Evolutionary conservation across 35 echinoderm and acorn worm species (phyloP), one percentile per base, ranked within the genome.

Genomic region (Patiria miniata): DNA sequence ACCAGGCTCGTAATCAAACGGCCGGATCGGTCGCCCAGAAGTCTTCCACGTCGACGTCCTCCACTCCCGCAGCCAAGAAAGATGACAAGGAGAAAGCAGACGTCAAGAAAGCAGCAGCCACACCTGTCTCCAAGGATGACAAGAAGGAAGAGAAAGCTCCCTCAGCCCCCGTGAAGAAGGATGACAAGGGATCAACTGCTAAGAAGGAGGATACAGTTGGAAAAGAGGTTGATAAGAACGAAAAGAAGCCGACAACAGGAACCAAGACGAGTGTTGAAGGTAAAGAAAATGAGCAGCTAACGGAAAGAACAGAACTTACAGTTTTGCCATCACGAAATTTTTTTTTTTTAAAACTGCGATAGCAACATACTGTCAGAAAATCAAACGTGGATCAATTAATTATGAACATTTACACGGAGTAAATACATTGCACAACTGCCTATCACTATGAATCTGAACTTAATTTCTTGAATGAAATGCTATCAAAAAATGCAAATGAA

Each of bases 1-100:
- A 14, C 29, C 15, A 73, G 65, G 65, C 65, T 73, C 65, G 65
- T 36, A 73, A 73, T 23, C 65, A 73, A 73, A 73, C 65, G 9
- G 26, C 65, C 6, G 34, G 26, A 26, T 34, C 65, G 14, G 26
- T 73, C 21, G 34, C 23, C 26, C 65, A 73, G 65, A 73, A 73
- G 34, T 73, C 65, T 23, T 73, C 65, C 29, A 14, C 26, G 34
- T 26, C 65, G 26, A 26, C 65, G 14, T 12, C 65, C 79, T 76
- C 36, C 51, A 33, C 81, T 60, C 2, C 79, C 60, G 85, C 83
- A 9, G 37, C 78, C 9, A 95, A 90, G 37, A 93, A 93, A 88
- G 91, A 89, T 28, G 86, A 77, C 18, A 77, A 86, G 61, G 83
- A 85, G 30, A 52, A 37, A 53, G 42, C 6, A 8, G 77, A 79